A percentile compares a stretch with the other conserved stretches of the same genome.
phyloP scores from a whole-genome alignment of 2,888 invertebrate genomes.

The Scelioninae gen. 1 region DNA sequence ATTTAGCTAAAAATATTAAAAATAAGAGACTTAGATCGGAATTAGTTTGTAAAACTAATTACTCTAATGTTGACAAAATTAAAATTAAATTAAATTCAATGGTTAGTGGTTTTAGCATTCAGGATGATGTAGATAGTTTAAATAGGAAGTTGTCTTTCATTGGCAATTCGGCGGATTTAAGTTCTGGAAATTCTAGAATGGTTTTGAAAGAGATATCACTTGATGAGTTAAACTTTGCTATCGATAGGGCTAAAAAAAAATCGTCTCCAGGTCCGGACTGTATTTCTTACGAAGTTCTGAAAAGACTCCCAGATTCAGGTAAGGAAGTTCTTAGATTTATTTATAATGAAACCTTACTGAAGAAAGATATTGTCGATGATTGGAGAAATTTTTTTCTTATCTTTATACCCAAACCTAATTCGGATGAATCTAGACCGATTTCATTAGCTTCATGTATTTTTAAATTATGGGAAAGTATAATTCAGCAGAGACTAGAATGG shows the following conservation, averaged over 20 bases:
- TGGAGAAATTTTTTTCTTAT: too few relatives aligned
- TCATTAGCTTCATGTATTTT: too few relatives aligned
- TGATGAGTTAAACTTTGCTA: neutral
- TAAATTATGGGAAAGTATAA: too few relatives aligned
- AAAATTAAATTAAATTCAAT: neutral
- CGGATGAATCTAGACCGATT: too few relatives aligned
- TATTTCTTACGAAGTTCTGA: neutral
- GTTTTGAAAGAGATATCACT: neutral
- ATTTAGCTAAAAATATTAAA: slow-evolving; percentile 9
- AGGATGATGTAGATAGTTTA: neutral
- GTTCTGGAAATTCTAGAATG: neutral
- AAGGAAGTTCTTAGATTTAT: neutral
- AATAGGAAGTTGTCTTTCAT: neutral
- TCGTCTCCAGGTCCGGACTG: neutral
- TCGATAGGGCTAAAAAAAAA: neutral
- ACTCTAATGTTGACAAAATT: slow-evolving; percentile 7
- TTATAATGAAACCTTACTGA: neutral
- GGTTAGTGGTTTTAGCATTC: neutral
- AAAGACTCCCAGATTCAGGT: neutral
- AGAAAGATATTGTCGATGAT: neutral
- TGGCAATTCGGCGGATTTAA: neutral
- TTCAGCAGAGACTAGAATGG: too few relatives aligned
- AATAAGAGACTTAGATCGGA: slow-evolving; percentile 9
- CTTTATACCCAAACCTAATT: too few relatives aligned
- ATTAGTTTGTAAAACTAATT: slow-evolving; percentile 1